Conservation (phyloP, 2,113 vertebrate genomes). For the Coregonus clupeaformis region DNA sequence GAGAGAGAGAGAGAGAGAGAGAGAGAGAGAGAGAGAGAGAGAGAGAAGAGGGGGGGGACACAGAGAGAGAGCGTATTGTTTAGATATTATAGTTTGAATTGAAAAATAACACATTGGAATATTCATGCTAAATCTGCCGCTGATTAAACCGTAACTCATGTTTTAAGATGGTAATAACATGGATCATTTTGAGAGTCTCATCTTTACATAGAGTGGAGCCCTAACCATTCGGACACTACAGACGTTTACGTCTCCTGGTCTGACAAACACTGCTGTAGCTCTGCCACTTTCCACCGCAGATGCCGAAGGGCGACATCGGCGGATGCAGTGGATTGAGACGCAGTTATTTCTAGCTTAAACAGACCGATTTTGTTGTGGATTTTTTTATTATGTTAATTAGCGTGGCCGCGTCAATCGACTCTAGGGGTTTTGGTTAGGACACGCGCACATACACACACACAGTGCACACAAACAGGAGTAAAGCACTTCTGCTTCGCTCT, state of each 20-base stretch:
- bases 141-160: constrained; percentile 62
- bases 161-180: too few species aligned
- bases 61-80: constrained; percentile 26
- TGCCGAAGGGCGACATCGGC: too few species aligned
- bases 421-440: constrained; percentile 24
- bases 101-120: constrained; percentile 60
- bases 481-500: neutral
- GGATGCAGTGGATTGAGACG: too few species aligned
- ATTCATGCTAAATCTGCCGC: constrained; percentile 61
- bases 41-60: constrained; percentile 47
- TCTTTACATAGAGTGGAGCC: too few species aligned
- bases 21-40: constrained; percentile 29
- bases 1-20: constrained; percentile 36
- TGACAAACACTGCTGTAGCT: too few species aligned
- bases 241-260: too few species aligned
- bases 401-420: constrained; percentile 1
- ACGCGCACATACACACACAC: constrained; percentile 9
- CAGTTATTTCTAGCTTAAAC: too few species aligned
- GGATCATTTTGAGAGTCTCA: too few species aligned
- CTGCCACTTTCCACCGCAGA: too few species aligned
- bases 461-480: neutral
- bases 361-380: too few species aligned
- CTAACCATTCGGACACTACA: too few species aligned
- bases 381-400: too few species aligned
- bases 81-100: constrained; percentile 44